phyloP scores from a whole-genome alignment of 2,113 vertebrate genomes.

The Cisticola juncidis region DNA sequence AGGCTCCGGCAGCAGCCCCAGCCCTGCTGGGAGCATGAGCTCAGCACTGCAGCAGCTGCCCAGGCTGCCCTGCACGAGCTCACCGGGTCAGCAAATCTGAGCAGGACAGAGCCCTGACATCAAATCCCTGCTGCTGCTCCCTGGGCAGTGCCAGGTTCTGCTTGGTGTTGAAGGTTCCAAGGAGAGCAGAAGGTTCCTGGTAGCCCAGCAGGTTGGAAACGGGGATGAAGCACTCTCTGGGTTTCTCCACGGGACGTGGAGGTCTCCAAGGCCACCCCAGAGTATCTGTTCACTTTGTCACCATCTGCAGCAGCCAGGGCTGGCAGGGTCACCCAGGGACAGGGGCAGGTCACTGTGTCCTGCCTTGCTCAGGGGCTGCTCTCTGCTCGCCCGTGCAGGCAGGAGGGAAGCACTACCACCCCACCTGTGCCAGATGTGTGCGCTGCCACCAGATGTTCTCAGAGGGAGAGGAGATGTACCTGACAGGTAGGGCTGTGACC shows the following conservation, averaged over 20 bases:
- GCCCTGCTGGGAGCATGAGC: background rate
- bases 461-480: constrained; percentile 98
- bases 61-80: fast-evolving
- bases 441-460: constrained; percentile 98
- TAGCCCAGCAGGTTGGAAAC: background rate
- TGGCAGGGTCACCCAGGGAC: background rate
- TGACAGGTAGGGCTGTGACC: constrained; percentile 83
- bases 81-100: background rate
- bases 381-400: constrained; percentile 73
- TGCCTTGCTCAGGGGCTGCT: background rate
- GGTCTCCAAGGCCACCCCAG: fast-evolving
- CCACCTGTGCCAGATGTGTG: constrained; percentile 92
- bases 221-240: background rate
- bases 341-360: background rate
- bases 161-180: background rate
- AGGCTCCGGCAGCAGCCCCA: background rate
- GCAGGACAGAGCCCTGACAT: background rate
- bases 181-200: background rate
- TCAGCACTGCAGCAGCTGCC: background rate
- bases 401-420: constrained; percentile 97
- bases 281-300: background rate
- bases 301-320: background rate
- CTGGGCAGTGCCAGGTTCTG: background rate
- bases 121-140: background rate
- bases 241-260: fast-evolving